Evolutionary conservation across 2,888 invertebrate species (phyloP), one percentile per base, ranked within the genome.

Genomic region (Rhaphigaster nebulosa): DNA sequence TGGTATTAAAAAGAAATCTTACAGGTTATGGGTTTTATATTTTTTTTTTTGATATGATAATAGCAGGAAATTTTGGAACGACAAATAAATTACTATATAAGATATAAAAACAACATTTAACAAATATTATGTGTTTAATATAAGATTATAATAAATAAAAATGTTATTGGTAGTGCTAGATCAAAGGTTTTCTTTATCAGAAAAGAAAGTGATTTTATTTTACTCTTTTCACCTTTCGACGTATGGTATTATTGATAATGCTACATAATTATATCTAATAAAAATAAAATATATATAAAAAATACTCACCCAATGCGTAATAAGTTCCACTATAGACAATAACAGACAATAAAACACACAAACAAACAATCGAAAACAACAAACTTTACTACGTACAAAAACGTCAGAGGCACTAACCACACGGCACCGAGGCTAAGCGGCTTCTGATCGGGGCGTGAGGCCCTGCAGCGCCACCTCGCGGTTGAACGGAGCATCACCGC

Each of bases 391-490:
- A 45, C 41, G 84, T 84, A 84, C 15, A 84, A 2, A 84, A 0
- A 8, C 18, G 6, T 4, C 6, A 76, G 70, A 76, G 38, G 13
- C 84, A 84, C 84, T 15, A 50, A 45, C 45, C 84, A 45, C 84
- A 45, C 84, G 26, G 45, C 45, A 84, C 84, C 45, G 84, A 84
- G 84, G 84, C 84, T 84, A n/a, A n/a, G 41, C 41, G 84, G 45
- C 84, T 84, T 41, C 84, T 50, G 41, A 15, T 50, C 84, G 45
- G 84, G 3, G 5, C 38, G 84, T 45, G 84, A 50, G 12, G 84
- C 15, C 84, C n/a, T 6, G 26, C 84, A 84, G 84, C 84, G 84
- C 84, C 84, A 84, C 84, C 84, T 84, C 84, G 84, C 84, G 84
- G 15, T 5, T 18, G 45, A n/a, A 50, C 84, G 84, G n/a, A 50